A percentile compares a stretch with the other conserved stretches of the same genome.
These are phyloP conservation scores for Gymnodraco acuticeps DNA, from an alignment of 2,797 vertebrate species.

Conservation along the genomic window DNA sequence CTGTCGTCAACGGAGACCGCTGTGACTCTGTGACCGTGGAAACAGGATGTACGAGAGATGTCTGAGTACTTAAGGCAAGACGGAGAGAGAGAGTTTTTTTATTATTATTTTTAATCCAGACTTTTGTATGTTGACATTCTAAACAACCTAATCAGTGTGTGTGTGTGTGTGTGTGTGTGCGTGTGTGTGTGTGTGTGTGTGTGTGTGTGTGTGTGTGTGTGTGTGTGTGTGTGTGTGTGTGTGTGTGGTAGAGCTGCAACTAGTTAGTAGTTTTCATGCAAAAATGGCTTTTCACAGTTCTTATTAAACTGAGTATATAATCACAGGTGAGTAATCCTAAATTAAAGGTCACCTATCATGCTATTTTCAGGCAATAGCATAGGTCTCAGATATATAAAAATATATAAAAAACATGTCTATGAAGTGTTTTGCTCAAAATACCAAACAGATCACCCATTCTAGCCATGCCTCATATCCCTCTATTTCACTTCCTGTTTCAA, in stretches of 20 bases:
- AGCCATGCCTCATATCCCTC: too few species aligned
- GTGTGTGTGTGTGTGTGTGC: background rate
- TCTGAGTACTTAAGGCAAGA: conserved; percentile 42
- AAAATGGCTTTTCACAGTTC: too few species aligned
- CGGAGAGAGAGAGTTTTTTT: background rate
- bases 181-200: background rate
- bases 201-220: background rate
- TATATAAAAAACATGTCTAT: too few species aligned
- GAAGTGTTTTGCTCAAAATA: too few species aligned
- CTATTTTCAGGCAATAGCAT: too few species aligned
- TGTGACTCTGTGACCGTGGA: conserved; percentile 44
- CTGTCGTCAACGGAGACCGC: conserved; percentile 19
- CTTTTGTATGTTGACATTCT: background rate
- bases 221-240: background rate
- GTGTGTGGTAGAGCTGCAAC: background rate
- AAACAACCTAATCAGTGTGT: background rate
- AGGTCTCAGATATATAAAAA: too few species aligned
- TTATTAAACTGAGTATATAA: too few species aligned
- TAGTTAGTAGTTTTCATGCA: too few species aligned
- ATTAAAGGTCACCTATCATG: too few species aligned
- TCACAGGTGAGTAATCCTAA: conserved; percentile 8
- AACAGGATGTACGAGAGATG: conserved; percentile 51
- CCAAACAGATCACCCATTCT: too few species aligned
- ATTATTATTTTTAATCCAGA: too few species aligned
- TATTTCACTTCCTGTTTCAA: too few species aligned